These are phyloP conservation scores for Ceratosolen solmsi DNA, from an alignment of 1,140 invertebrate species.

Conservation along the genomic window DNA sequence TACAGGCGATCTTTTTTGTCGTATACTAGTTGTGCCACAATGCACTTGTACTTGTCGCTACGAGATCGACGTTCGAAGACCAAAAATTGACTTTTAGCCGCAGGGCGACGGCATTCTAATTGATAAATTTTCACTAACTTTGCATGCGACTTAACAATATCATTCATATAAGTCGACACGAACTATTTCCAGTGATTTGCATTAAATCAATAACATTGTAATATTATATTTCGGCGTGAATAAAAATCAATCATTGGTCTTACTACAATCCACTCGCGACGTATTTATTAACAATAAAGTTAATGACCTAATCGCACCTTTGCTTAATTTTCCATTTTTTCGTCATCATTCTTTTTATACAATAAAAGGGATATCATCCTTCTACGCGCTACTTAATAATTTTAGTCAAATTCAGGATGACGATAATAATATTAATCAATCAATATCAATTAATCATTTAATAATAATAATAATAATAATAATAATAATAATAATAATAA, in stretches of 20 bases:
- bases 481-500: conserved; percentile 50
- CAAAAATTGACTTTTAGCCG: conserved; percentile 58
- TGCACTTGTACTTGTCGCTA: conserved; percentile 74
- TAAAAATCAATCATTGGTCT: conserved; percentile 48
- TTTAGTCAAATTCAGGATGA: conserved; percentile 48
- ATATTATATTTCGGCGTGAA: not conserved
- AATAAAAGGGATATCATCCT: conserved; percentile 67
- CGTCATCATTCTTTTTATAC: conserved; percentile 63
- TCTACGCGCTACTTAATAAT: conserved; percentile 61
- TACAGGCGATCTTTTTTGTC: conserved; percentile 64
- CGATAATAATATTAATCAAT: conserved; percentile 54
- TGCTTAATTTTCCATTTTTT: conserved; percentile 56
- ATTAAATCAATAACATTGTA: not conserved
- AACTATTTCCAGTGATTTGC: not conserved
- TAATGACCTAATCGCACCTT: conserved; percentile 67
- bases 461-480: conserved; percentile 43
- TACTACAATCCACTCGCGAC: conserved; percentile 60
- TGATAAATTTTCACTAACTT: not conserved
- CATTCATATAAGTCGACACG: not conserved
- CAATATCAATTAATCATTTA: conserved; percentile 53
- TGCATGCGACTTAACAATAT: not conserved
- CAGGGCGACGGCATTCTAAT: not conserved
- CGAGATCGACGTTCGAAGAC: conserved; percentile 61
- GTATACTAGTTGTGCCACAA: conserved; percentile 74
- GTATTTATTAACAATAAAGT: conserved; percentile 71